Evolutionary conservation across 2,113 vertebrate genomes (phyloP).

Genomic region (Microcebus ravelobensis): DNA sequence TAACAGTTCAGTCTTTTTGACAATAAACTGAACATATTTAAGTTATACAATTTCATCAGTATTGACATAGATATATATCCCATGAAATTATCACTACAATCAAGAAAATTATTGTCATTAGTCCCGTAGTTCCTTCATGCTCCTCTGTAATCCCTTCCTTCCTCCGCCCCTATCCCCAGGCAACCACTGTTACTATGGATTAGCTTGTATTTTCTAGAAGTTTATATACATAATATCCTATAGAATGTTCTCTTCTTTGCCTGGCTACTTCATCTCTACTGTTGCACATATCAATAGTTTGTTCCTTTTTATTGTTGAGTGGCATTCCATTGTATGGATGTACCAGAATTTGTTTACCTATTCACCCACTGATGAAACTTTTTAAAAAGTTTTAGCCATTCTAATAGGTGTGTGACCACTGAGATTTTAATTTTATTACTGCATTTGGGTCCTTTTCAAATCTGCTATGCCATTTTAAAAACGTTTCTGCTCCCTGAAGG

Average conservation of each 20-base stretch:
- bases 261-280: neutral
- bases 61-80: neutral
- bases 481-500: neutral
- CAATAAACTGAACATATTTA: neutral
- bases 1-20: neutral
- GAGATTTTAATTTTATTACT: conserved; percentile 20
- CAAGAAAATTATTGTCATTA: neutral
- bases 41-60: neutral
- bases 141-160: neutral
- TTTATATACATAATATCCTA: conserved; percentile 20
- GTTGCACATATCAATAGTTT: neutral
- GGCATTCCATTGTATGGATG: neutral
- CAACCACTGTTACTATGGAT: neutral
- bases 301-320: conserved; percentile 9
- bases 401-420: neutral
- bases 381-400: neutral
- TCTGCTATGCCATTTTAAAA: neutral
- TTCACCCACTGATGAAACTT: conserved; percentile 12
- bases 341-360: neutral
- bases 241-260: neutral
- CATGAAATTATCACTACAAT: neutral
- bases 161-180: neutral
- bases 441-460: neutral
- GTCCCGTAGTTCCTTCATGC: neutral
- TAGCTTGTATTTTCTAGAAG: conserved; percentile 8